Conservation (phyloP, 1,140 invertebrate species). For the Drosophila seguyi region DNA sequence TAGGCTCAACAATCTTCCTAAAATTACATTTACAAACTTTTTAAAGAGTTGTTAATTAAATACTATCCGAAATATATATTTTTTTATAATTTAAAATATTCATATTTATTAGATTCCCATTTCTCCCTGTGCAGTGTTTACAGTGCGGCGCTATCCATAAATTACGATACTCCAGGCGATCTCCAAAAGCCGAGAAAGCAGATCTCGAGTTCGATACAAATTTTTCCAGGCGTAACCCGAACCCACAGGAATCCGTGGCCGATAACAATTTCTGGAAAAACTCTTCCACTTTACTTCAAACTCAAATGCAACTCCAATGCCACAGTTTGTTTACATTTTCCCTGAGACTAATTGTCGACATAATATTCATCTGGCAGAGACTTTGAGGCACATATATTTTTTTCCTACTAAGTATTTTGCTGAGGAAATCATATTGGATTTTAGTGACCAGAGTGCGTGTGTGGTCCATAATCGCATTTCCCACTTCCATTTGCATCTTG, state of each 20-base stretch:
- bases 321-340: conserved; percentile 60
- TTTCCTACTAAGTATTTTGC: conserved; percentile 35
- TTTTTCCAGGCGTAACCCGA: conserved; percentile 49
- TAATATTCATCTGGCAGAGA: conserved; percentile 42
- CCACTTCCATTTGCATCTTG: conserved; percentile 48
- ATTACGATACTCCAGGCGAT: conserved; percentile 58
- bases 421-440: conserved; percentile 42
- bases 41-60: too few relatives aligned
- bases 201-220: conserved; percentile 27
- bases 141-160: conserved; percentile 79
- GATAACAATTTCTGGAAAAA: conserved; percentile 72
- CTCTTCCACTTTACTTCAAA: conserved; percentile 19
- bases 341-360: conserved; percentile 72
- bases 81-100: too few relatives aligned
- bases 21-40: neutral
- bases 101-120: too few relatives aligned
- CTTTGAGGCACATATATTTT: conserved; percentile 29
- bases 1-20: neutral
- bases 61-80: neutral
- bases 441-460: conserved; percentile 30
- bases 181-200: conserved; percentile 35
- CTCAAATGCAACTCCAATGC: neutral
- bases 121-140: conserved; percentile 56
- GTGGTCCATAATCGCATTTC: conserved; percentile 38
- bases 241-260: conserved; percentile 60